These are phyloP conservation scores for Molanna angustata DNA, from an alignment of 2,888 invertebrate genomes.

Conservation along the genomic window DNA sequence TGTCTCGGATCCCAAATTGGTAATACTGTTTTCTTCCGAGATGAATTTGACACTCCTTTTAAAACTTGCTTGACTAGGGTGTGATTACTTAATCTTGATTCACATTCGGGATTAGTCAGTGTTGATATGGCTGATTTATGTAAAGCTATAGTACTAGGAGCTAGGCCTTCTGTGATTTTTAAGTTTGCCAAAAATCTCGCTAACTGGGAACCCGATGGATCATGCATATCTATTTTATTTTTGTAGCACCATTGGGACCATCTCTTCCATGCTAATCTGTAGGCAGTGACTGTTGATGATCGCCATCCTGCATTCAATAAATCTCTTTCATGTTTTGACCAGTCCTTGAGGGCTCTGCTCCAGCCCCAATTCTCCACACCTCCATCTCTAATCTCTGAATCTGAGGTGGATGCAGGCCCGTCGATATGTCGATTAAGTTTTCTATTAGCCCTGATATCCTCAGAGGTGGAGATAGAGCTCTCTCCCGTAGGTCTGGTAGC, in stretches of 20 bases:
- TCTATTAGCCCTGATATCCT: constrained; percentile 2
- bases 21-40: not conserved
- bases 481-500: constrained; percentile 29
- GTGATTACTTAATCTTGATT: constrained; percentile 2
- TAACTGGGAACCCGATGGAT: not conserved
- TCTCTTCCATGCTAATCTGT: not conserved
- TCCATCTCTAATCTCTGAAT: constrained; percentile 33
- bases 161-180: not conserved
- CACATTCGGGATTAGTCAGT: not conserved
- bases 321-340: constrained; percentile 21
- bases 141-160: constrained; percentile 1
- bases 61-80: not conserved
- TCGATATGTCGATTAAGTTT: constrained; percentile 11
- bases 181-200: constrained; percentile 1
- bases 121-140: not conserved
- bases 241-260: not conserved
- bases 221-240: not conserved
- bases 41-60: constrained; percentile 1
- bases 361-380: constrained; percentile 36
- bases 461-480: constrained; percentile 23
- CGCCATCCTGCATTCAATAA: constrained; percentile 2
- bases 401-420: constrained; percentile 26
- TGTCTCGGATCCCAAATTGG: constrained; percentile 3
- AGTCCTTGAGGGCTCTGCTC: constrained; percentile 27
- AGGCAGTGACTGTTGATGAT: not conserved